Evolutionary conservation across 1,140 invertebrate species (phyloP), one percentile per base, ranked within the genome.

Genomic region (Trigoniulus corallinus): DNA sequence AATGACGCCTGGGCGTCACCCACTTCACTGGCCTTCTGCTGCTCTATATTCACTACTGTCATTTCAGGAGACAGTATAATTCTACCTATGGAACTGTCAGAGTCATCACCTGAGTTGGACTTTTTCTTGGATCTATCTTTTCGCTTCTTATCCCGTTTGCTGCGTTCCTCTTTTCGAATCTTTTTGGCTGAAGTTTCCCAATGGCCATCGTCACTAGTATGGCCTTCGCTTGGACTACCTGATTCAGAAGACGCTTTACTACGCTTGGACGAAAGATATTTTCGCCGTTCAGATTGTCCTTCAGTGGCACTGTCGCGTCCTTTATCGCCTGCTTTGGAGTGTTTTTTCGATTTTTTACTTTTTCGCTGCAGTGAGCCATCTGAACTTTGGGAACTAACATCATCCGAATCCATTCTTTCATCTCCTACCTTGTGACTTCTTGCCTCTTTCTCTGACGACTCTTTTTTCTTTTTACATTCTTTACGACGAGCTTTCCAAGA

Each of bases 381-480:
- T 44, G 42, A 20, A 44, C 42, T 24, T 7, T 7, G 7, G 42
- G 42, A 44, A 20, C 42, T 44, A 20, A 24, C 4, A 4, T 44
- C 42, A 12, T 44, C 42, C 4, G 24, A 44, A 21, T 44, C 18
- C 4, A 44, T 44, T 20, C 4, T 18, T 44, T 22, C 41, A 20
- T 7, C 24, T 25, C 18, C n/a, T 2, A 54, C 24, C 46, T 47
- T 47, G 3, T 12, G 23, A 21, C 41, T 50, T 2, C 80, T 68
- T 15, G 79, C 78, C 55, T 78, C 79, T 0, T 74, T 67, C 60
- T 50, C 63, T 61, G 50, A 59, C 62, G 45, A 64, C 60, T 29
- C 55, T 58, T 23, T 47, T 47, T 66, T 63, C 10, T 67, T 66
- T 7, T 68, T 63, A 10, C 65, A 24, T 43, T 45, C 57, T 53